Evolutionary conservation across 2,113 vertebrate genomes (phyloP), one percentile per base, ranked within the genome.

Genomic region (Percopsis transmontana): DNA sequence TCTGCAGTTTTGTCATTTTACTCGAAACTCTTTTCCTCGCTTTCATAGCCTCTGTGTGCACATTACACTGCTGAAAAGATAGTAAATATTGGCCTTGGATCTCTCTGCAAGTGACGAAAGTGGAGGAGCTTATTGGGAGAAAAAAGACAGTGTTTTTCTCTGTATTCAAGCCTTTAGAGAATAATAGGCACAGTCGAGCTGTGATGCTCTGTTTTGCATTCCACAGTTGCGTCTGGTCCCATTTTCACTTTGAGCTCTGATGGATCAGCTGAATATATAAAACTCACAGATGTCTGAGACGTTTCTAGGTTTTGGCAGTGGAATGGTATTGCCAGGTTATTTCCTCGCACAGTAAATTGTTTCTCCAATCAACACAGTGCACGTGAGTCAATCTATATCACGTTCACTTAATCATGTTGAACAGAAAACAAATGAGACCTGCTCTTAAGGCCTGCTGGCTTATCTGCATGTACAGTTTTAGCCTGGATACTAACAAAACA

Each of bases 1-100:
- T 42, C 72, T 72, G 71, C 82, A 77, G 75, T 72, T 87, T 79
- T 78, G 77, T 82, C 70, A 16, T 18, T 70, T 72, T 72, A 81
- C 81, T 82, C 75, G 67, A 79, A 56, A n/a, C 53, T 66, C 68
- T 70, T 58, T 48, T 1, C 40, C 70, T 66, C 63, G 76, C 66
- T 33, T 27, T 66, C 68, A 70, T 72, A 47, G 69, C 70, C 53
- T 67, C 19, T 52, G 45, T 53, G 41, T 58, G 71, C 80, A 66
- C 24, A 55, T 68, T 72, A 20, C 74, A 62, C 71, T 1, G 23
- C 57, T 6, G 70, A 82, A 73, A 83, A 73, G 58, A 50, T 21
- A 55, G 73, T 59, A 72, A 80, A 83, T 81, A 74, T 74, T 72
- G 56, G 55, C 41, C 60, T 48, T 53, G 70, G 68, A 62, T 77